Conservation (phyloP, 2,888 invertebrate species). For the Tinea semifulvella region DNA sequence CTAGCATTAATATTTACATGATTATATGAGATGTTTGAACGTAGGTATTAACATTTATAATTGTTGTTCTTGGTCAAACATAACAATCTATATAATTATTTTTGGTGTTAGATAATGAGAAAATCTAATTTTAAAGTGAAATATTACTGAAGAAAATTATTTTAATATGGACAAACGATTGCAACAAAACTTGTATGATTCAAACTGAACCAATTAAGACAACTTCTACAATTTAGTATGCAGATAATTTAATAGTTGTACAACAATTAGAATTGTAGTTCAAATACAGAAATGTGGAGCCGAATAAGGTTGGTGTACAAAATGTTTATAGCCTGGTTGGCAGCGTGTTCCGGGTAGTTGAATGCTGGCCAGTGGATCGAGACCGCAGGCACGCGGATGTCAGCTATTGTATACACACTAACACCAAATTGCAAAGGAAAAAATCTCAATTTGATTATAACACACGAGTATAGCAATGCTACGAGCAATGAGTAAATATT, state of each 20-base stretch:
- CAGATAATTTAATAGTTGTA: neutral
- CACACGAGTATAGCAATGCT: no score
- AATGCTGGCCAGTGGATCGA: slow-evolving; percentile 7
- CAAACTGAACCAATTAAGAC: slow-evolving; percentile 7
- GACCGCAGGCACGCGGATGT: slow-evolving; percentile 11
- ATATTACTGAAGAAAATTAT: no score
- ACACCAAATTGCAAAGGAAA: neutral
- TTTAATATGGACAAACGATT: neutral
- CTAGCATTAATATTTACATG: no score
- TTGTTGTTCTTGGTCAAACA: no score
- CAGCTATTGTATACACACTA: neutral
- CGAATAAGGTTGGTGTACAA: slow-evolving; percentile 3
- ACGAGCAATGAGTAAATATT: no score
- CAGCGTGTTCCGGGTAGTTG: slow-evolving; percentile 8
- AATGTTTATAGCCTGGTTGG: slow-evolving; percentile 1
- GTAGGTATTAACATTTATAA: no score
- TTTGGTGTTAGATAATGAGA: no score
- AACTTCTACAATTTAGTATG: neutral
- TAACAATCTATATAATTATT: no score
- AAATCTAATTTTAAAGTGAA: no score
- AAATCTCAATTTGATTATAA: no score
- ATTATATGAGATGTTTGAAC: no score
- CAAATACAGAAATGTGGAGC: neutral
- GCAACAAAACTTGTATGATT: neutral
- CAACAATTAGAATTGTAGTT: neutral